Percentiles rank a stretch among this genome's conserved stretches.
These are phyloP conservation scores for Dallia pectoralis DNA, from an alignment of 2,797 vertebrate genomes.

Conservation along the genomic window DNA sequence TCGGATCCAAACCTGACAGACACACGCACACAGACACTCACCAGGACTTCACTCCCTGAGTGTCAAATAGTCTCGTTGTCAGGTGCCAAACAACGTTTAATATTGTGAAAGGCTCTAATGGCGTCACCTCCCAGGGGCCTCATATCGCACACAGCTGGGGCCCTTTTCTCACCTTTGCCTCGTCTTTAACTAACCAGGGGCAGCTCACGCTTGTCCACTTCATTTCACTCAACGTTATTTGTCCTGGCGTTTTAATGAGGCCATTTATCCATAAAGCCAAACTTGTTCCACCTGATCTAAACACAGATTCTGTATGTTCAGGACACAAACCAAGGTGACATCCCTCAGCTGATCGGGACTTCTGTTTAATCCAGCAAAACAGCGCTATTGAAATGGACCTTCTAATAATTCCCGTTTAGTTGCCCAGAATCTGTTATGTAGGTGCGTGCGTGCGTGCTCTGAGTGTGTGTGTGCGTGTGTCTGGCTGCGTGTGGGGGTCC, in stretches of 20 bases:
- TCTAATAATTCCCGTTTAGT: neutral
- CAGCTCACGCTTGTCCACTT: neutral
- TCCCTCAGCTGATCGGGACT: neutral
- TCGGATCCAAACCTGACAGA: conserved; percentile 29
- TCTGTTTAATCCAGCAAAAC: neutral
- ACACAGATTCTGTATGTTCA: neutral
- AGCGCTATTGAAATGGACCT: neutral
- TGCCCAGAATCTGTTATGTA: neutral
- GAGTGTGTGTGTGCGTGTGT: conserved; percentile 4
- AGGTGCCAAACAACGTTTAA: conserved; percentile 58
- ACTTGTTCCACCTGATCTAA: neutral
- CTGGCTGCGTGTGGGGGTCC: neutral
- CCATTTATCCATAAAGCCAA: neutral
- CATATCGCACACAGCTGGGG: neutral
- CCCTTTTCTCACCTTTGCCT: neutral
- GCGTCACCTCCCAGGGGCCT: conserved; percentile 29
- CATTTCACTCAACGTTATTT: conserved; percentile 4
- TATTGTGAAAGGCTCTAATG: conserved; percentile 67
- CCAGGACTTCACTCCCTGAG: too few relatives aligned
- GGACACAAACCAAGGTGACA: neutral
- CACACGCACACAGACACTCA: too few relatives aligned
- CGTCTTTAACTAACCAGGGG: neutral
- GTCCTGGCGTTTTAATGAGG: neutral
- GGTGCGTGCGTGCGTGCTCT: neutral
- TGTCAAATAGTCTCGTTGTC: neutral